phyloP scores from a whole-genome alignment of 2,888 invertebrate species.

The Spisula solida region DNA sequence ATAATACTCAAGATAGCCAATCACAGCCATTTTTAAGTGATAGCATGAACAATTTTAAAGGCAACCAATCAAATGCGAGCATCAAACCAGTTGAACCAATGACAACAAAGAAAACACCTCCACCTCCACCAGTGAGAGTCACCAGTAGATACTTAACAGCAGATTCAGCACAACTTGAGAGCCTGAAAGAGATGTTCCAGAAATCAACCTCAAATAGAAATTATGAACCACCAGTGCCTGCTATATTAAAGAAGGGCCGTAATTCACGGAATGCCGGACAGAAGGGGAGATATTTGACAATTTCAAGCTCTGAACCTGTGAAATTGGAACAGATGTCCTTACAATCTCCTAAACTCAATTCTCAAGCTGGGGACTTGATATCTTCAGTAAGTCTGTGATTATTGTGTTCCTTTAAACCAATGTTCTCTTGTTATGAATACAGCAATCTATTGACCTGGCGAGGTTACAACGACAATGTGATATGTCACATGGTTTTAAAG shows the following conservation, averaged over 20 bases:
- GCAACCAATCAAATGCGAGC: slow-evolving; percentile 63
- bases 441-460: too few relatives aligned
- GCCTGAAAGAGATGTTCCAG: slow-evolving; percentile 42
- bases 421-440: too few relatives aligned
- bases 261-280: slow-evolving; percentile 61
- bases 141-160: slow-evolving; percentile 61
- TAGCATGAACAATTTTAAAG: slow-evolving; percentile 54
- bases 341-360: slow-evolving; percentile 76
- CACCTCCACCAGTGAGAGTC: slow-evolving; percentile 67
- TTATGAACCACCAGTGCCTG: slow-evolving; percentile 60
- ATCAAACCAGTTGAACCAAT: slow-evolving; percentile 62
- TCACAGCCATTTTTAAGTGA: slow-evolving; percentile 54
- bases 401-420: neutral
- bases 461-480: too few relatives aligned
- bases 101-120: slow-evolving; percentile 56
- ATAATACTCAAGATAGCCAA: slow-evolving; percentile 63
- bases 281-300: slow-evolving; percentile 92
- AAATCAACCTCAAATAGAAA: slow-evolving; percentile 53
- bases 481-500: too few relatives aligned
- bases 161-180: slow-evolving; percentile 50
- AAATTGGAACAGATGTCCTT: slow-evolving; percentile 76
- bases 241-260: slow-evolving; percentile 61
- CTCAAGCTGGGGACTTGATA: slow-evolving; percentile 82
- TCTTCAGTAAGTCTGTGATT: slow-evolving; percentile 76
- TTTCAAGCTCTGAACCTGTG: slow-evolving; percentile 90